A percentile compares a stretch with the other conserved stretches of the same genome.
phyloP scores from a whole-genome alignment of 2,888 invertebrate genomes.

The Nomada flava region DNA sequence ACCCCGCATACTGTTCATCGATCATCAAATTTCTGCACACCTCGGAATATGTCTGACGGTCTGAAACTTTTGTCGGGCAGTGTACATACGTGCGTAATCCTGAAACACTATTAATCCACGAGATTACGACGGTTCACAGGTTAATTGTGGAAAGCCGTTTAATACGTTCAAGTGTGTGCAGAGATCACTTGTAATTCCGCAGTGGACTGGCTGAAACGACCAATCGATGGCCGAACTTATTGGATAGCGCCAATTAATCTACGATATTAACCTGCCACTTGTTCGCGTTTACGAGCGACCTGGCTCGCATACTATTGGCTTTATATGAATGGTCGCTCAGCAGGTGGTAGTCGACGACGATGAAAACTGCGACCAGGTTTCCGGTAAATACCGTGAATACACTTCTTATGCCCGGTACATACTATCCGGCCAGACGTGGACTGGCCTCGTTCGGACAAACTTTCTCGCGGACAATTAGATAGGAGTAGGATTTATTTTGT shows the following conservation, averaged over 20 bases:
- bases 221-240: conserved; percentile 61
- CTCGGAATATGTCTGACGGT: too few species aligned
- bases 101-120: neutral
- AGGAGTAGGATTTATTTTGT: too few species aligned
- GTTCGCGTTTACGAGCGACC: conserved; percentile 58
- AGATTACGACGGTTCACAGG: neutral
- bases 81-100: neutral
- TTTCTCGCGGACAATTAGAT: too few species aligned
- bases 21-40: too few species aligned
- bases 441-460: too few species aligned
- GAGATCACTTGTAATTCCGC: conserved; percentile 14
- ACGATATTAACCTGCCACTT: conserved; percentile 59
- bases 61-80: too few species aligned
- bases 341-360: conserved; percentile 46
- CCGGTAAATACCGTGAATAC: neutral
- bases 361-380: conserved; percentile 23
- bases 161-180: neutral
- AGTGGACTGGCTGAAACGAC: conserved; percentile 12
- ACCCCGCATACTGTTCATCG: too few species aligned
- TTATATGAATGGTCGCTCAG: conserved; percentile 57
- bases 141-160: conserved; percentile 1
- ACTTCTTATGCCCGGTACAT: neutral
- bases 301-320: conserved; percentile 51
- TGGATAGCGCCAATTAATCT: conserved; percentile 60
- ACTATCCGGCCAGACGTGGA: too few species aligned